Conservation (phyloP, 2,888 invertebrate genomes). For the Thereva nobilitata region DNA sequence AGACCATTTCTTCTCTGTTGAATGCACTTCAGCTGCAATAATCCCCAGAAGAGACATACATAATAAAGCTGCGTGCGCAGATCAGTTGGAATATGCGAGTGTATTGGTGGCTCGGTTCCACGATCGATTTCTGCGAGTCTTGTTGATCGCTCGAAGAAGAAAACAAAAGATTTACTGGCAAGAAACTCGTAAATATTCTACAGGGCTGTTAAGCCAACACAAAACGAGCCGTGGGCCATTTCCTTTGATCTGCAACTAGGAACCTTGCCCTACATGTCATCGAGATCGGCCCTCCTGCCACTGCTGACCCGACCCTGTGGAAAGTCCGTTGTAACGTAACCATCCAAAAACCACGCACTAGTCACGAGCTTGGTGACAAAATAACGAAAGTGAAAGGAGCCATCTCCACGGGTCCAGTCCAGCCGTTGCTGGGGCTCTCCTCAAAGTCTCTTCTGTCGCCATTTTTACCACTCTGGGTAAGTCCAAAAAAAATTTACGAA, state of each 20-base stretch:
- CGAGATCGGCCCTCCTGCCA: slow-evolving; percentile 1
- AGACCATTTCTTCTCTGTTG: too few species aligned
- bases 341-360: background rate
- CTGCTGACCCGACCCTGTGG: slow-evolving; percentile 15
- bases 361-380: slow-evolving; percentile 25
- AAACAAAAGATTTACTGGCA: slow-evolving; percentile 13
- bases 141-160: slow-evolving; percentile 1
- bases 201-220: background rate
- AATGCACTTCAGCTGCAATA: background rate
- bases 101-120: background rate
- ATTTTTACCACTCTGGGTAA: too few species aligned
- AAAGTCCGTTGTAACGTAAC: slow-evolving; percentile 28
- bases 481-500: too few species aligned
- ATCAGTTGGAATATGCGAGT: background rate
- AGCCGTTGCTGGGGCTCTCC: too few species aligned
- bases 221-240: background rate
- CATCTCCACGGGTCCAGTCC: too few species aligned
- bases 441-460: too few species aligned
- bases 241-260: background rate
- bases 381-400: slow-evolving; percentile 28
- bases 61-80: slow-evolving; percentile 20
- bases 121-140: slow-evolving; percentile 9
- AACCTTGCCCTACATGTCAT: slow-evolving; percentile 15
- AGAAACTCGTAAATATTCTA: too few species aligned
- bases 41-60: slow-evolving; percentile 17